Percentiles rank a stretch among this genome's conserved stretches.
Conservation (phyloP, 2,113 vertebrate genomes). For the Serilophus lunatus region DNA sequence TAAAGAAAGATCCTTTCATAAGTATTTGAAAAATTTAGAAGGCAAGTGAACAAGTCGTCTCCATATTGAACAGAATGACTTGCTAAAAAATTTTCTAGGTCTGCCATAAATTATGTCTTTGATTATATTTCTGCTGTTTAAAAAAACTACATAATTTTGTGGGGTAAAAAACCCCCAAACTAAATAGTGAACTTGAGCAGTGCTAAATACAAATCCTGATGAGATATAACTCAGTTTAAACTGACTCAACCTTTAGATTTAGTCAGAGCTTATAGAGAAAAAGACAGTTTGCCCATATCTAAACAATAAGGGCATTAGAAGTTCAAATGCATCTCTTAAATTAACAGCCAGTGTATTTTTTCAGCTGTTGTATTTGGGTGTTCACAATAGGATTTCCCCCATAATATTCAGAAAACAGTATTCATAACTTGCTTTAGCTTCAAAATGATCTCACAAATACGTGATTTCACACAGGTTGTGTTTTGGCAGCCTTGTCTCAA, state of each 20-base stretch:
- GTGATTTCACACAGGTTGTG: background rate
- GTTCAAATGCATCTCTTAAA: background rate
- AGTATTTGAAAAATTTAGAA: background rate
- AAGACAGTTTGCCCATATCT: background rate
- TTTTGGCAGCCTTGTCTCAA: background rate
- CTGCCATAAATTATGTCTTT: background rate
- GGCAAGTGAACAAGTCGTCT: background rate
- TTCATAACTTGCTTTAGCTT: background rate
- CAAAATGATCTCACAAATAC: background rate
- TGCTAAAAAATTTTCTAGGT: background rate
- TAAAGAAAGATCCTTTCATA: background rate
- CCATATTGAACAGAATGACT: background rate
- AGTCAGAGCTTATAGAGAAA: background rate
- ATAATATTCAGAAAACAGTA: background rate
- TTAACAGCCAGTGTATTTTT: background rate
- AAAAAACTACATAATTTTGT: background rate
- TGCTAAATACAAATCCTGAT: background rate
- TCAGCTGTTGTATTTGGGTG: background rate
- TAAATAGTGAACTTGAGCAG: background rate
- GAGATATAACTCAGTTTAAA: background rate
- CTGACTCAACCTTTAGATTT: background rate
- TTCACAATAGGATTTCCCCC: background rate
- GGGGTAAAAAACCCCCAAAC: background rate
- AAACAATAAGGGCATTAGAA: background rate
- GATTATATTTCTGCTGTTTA: background rate